Base-by-base conservation (phyloP, 2,888 invertebrate genomes). In the Crocallis elinguaria region DNA sequence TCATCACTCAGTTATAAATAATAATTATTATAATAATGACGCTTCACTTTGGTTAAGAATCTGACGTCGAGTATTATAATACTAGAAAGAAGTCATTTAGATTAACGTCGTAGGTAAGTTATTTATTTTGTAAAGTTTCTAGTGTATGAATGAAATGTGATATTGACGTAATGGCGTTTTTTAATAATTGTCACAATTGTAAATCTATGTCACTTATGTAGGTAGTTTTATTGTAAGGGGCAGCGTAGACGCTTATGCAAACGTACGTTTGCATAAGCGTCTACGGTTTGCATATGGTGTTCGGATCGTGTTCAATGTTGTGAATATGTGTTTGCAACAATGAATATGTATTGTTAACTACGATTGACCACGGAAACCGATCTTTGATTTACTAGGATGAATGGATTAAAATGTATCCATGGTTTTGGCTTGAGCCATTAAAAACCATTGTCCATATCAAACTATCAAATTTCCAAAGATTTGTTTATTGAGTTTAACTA, bases 271-370 rank as follows among this genome's bases (percentile, higher is more conserved):
- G n/a, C n/a, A n/a, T n/a, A n/a, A n/a, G n/a, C n/a, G n/a, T n/a
- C n/a, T n/a, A n/a, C n/a, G n/a, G n/a, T n/a, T n/a, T n/a, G n/a
- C n/a, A n/a, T n/a, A n/a, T n/a, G n/a, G n/a, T n/a, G n/a, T n/a
- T n/a, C n/a, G n/a, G 62, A 70, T 66, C 75, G 72, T 76, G 64
- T 81, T 85, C 82, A 85, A 86, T 87, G 79, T 84, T 86, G 84
- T 76, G 80, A 85, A 86, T 73, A 88, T 87, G 59, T 79, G 67
- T 85, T 88, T 82, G 78, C 84, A 86, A 88, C 85, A 87, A 82
- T 85, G 85, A 86, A 83, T 68, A 59, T 82, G 79, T 68, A 65
- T 68, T 46, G 17, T 25, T 33, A 14, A 19, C 30, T 32, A 19
- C 17, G 6, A 32, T 41, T 32, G 14, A n/a, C 6, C 23, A 19